Base-by-base conservation (phyloP, 2,113 vertebrate genomes). In the Epinephelus lanceolatus region DNA sequence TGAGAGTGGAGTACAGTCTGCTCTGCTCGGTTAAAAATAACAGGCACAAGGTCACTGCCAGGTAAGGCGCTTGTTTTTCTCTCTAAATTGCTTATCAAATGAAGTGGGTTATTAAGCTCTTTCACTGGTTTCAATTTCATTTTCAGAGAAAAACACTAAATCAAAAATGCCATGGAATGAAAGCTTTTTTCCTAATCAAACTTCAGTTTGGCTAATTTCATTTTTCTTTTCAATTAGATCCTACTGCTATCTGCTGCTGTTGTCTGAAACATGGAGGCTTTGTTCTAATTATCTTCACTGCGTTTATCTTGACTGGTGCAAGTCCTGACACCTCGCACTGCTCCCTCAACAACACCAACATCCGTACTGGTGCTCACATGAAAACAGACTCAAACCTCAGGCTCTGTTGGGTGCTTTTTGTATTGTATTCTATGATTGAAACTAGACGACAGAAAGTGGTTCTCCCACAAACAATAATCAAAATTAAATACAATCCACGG, bases 251-350 rank as follows among this genome's bases (percentile, higher is more conserved):
- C 40, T 42, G 19, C 6, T 14, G 15, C 21, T 40, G 30, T 14
- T 65, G 47, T 57, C 27, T 30, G 11, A 40, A 30, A 15, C 52
- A 59, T 52, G n/a, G 21, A 17, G 49, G 6, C 47, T 72, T 71
- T 55, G 42, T 60, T 78, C 9, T 57, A 67, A 63, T 81, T 66
- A 71, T 67, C 25, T 13, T 17, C 53, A 45, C 62, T 18, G n/a
- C 17, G 17, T 56, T 78, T 66, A 1, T 75, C 51, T 71, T 70
- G 23, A 13, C 33, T 40, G 1, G 14, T 17, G 18, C 11, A 15
- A n/a, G 61, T 1, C 3, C 63, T 49, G 75, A 68, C 53, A 37
- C 61, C 23, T 27, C 5, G 13, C 53, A 60, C 33, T 67, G 17
- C 23, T 52, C 33, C 42, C 11, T 53, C 23, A 6, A 13, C 19